phyloP scores from a whole-genome alignment of 2,797 vertebrate species.

The Limnodromus scolopaceus region DNA sequence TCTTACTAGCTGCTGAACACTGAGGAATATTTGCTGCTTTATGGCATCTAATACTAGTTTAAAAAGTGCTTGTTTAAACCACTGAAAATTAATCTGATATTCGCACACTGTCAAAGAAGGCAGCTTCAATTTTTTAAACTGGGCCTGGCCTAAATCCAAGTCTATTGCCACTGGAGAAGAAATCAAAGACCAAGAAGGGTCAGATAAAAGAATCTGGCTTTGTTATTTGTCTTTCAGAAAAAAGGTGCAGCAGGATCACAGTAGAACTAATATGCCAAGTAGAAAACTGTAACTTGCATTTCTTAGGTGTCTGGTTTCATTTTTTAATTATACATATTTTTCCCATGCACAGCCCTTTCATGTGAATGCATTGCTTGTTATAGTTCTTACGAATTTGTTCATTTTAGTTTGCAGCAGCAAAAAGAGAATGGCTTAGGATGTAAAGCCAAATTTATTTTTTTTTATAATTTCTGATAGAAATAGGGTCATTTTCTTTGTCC shows the following conservation, averaged over 20 bases:
- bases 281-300: background rate
- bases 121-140: background rate
- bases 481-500: background rate
- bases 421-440: background rate
- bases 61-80: background rate
- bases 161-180: background rate
- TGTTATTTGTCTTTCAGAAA: background rate
- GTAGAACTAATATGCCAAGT: background rate
- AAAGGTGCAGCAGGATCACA: background rate
- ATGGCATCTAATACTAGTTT: background rate
- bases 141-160: background rate
- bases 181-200: background rate
- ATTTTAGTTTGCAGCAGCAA: background rate
- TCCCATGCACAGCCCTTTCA: background rate
- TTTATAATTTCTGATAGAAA: background rate
- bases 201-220: background rate
- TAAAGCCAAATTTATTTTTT: background rate
- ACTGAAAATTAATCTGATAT: background rate
- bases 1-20: background rate
- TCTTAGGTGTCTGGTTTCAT: background rate
- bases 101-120: background rate
- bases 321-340: background rate
- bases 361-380: background rate
- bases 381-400: background rate
- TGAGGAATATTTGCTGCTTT: background rate